Base-by-base conservation (phyloP, 2,113 vertebrate genomes). In the Ginglymostoma cirratum region DNA sequence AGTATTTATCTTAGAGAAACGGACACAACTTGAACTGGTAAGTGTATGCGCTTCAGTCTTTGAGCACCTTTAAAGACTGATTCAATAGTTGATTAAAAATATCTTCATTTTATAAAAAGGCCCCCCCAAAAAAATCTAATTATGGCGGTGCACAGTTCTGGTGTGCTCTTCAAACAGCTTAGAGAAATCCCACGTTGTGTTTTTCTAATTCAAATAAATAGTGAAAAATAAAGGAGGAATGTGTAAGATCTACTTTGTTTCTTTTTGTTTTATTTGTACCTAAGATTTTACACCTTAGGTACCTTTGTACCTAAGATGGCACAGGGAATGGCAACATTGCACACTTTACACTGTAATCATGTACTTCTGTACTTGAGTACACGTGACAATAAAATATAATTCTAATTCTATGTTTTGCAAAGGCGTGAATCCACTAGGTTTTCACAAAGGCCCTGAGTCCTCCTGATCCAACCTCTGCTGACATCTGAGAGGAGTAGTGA, bases 211-310 rank as follows among this genome's bases (percentile, higher is more conserved):
- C 61, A 65, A 17, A 15, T 65, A 92, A 66, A 92, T 42, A 66
- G 89, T 92, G n/a, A 92, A 65, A 61, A 92, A 61, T 55, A 92
- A 92, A 92, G 86, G 89, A 92, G 89, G 17, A 34, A 34, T 65
- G 30, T 65, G 15, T 65, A 34, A 0, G 30, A 38, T 65, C 30
- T 15, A 61, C 4, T 92, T 92, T 38, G 38, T n/a, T 92, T 92
- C 55, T n/a, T 17, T 38, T 19, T 48, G n/a, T 45, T 45, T 48
- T 48, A 48, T 48, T 48, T 48, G 48, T 48, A 48, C 48, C 48
- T 48, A 48, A 48, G 2, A 48, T 48, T 48, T 48, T 48, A 48
- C 48, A 48, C 48, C 48, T 48, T 48, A 48, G 48, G 48, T 48
- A 48, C 48, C 48, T 48, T 48, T 48, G 48, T 48, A 48, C 48